A percentile compares a stretch with the other conserved stretches of the same genome.
These are phyloP conservation scores for Rhyacophila brunnea DNA, from an alignment of 1,140 invertebrate genomes.

Conservation along the genomic window DNA sequence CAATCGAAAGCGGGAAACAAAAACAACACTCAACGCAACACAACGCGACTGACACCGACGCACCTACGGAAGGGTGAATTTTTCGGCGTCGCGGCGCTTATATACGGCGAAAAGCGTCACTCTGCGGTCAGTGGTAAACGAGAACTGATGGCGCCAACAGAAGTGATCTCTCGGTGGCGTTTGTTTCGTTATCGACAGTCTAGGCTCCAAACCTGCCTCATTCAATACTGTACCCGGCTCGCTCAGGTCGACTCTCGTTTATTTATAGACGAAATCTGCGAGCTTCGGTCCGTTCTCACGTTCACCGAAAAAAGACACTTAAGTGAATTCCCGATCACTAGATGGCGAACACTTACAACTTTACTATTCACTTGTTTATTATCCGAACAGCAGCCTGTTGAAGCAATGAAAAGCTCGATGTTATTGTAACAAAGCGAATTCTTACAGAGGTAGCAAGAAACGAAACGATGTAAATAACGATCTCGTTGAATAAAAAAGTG, in stretches of 20 bases:
- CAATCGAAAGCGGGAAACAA: not conserved
- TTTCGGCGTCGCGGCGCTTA: conserved; percentile 8
- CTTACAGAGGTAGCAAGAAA: too few species aligned
- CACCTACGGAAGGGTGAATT: not conserved
- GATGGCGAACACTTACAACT: not conserved
- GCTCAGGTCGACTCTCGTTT: conserved; percentile 13
- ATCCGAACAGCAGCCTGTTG: not conserved
- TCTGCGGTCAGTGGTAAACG: conserved; percentile 6
- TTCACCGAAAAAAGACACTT: not conserved
- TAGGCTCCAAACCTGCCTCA: conserved; percentile 13
- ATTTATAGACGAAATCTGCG: conserved; percentile 29
- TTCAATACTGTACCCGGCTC: conserved; percentile 9
- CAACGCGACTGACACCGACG: conserved; percentile 1
- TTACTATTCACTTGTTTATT: not conserved
- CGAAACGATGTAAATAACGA: too few species aligned
- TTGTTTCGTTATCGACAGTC: conserved; percentile 24
- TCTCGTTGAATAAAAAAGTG: too few species aligned
- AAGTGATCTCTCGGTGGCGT: conserved; percentile 5
- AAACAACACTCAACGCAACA: not conserved
- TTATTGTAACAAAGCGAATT: too few species aligned
- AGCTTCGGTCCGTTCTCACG: conserved; percentile 4
- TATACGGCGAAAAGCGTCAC: conserved; percentile 19
- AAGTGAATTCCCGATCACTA: not conserved
- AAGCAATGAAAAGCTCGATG: too few species aligned
- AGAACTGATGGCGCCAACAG: conserved; percentile 18